Evolutionary conservation across 2,888 invertebrate species (phyloP).

Genomic region (Polia nebulosa): DNA sequence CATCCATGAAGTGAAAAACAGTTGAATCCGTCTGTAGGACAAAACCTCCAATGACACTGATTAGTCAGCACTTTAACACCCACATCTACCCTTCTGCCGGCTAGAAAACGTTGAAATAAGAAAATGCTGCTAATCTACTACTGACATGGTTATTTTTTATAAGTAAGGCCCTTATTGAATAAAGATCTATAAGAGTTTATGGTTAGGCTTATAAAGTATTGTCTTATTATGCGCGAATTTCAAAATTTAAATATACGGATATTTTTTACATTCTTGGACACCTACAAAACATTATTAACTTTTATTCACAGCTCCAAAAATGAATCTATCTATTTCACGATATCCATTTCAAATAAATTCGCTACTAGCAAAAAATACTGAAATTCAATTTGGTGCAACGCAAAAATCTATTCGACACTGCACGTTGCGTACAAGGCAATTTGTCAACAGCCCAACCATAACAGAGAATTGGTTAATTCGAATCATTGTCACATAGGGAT

Average conservation of each 20-base stretch:
- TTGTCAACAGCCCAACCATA: conserved; percentile 62
- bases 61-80: too few species aligned
- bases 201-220: too few species aligned
- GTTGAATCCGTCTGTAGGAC: too few species aligned
- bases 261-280: not conserved
- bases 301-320: conserved; percentile 26
- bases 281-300: not conserved
- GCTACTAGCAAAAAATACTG: conserved; percentile 48
- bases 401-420: conserved; percentile 58
- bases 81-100: too few species aligned
- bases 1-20: too few species aligned
- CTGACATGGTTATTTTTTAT: too few species aligned
- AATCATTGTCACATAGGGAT: conserved; percentile 71
- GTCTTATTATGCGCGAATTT: not conserved
- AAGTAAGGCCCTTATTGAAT: too few species aligned
- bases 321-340: conserved; percentile 21
- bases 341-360: conserved; percentile 58
- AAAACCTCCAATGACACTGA: too few species aligned
- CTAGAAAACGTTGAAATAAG: too few species aligned
- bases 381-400: conserved; percentile 53
- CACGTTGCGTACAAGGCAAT: conserved; percentile 52
- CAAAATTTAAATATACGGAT: not conserved
- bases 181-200: too few species aligned
- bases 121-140: too few species aligned
- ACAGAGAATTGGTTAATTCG: conserved; percentile 69